Percentiles rank a stretch among this genome's conserved stretches.
These are phyloP conservation scores for Zosterops japonicus DNA, from an alignment of 2,113 vertebrate genomes.

Conservation along the genomic window DNA sequence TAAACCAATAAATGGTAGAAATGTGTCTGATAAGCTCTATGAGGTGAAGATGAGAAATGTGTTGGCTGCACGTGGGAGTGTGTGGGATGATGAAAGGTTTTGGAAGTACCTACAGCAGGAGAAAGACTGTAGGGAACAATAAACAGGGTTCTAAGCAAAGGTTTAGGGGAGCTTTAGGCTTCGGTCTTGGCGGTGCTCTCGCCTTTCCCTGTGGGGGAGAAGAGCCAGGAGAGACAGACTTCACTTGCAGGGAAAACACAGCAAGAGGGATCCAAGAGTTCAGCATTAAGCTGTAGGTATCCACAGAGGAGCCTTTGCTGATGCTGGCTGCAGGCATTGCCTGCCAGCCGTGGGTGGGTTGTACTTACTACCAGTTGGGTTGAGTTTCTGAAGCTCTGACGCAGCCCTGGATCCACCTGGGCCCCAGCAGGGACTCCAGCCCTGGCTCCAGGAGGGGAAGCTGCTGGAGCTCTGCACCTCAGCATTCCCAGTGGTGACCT, in stretches of 20 bases:
- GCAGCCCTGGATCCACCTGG: background rate
- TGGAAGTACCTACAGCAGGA: background rate
- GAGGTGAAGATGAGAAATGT: background rate
- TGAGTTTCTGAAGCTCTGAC: background rate
- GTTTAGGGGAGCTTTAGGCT: background rate
- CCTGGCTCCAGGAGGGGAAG: background rate
- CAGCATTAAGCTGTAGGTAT: background rate
- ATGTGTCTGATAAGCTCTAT: background rate
- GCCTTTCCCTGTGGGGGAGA: background rate
- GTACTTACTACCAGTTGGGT: accelerated
- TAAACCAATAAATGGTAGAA: background rate
- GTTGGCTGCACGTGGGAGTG: background rate
- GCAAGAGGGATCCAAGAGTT: background rate
- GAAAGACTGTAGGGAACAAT: accelerated
- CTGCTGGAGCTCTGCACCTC: background rate
- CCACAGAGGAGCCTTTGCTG: background rate
- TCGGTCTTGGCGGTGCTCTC: accelerated
- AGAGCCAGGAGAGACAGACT: background rate
- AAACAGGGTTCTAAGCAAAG: background rate
- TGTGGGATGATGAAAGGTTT: background rate
- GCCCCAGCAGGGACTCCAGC: background rate
- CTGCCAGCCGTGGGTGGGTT: accelerated
- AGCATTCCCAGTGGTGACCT: background rate
- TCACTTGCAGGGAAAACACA: background rate
- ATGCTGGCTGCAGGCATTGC: background rate